A percentile compares a stretch with the other conserved stretches of the same genome.
Conservation (phyloP, 2,113 vertebrate species). For the Megalops atlanticus region DNA sequence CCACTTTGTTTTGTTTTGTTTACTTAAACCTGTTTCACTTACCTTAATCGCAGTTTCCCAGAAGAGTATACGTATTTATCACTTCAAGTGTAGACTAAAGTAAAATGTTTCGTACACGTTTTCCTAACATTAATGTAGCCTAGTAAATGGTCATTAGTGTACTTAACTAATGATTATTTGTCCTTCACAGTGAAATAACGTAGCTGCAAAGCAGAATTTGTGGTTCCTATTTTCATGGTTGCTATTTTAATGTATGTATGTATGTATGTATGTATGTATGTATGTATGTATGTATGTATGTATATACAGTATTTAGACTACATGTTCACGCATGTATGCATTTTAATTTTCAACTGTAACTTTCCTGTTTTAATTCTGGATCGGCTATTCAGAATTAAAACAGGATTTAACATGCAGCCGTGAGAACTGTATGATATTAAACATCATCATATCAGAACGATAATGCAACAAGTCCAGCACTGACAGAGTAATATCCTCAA, state of each 20-base stretch:
- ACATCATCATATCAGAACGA: slow-evolving; percentile 15
- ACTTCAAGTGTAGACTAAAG: slow-evolving; percentile 30
- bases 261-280: no score
- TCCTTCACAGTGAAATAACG: not conserved
- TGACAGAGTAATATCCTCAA: slow-evolving; percentile 25
- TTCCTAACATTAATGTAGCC: not conserved
- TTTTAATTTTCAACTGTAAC: no score
- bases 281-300: no score
- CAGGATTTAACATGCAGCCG: slow-evolving; percentile 18
- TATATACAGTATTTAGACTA: no score
- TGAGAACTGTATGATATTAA: slow-evolving; percentile 31
- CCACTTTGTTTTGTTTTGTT: slow-evolving; percentile 68
- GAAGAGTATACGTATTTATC: slow-evolving; percentile 30
- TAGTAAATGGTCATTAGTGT: not conserved
- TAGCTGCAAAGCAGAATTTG: not conserved
- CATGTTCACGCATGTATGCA: no score
- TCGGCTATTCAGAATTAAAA: not conserved
- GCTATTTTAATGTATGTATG: slow-evolving; percentile 42
- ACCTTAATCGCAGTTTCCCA: slow-evolving; percentile 40
- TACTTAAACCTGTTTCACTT: slow-evolving; percentile 51
- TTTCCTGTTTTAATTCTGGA: no score
- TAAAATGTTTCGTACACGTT: slow-evolving; percentile 6
- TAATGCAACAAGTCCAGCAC: slow-evolving; percentile 16
- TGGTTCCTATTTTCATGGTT: slow-evolving; percentile 10
- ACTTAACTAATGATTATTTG: slow-evolving; percentile 20